Evolutionary conservation across 2,888 invertebrate species (phyloP).

Genomic region (Strigamia transsilvanica): DNA sequence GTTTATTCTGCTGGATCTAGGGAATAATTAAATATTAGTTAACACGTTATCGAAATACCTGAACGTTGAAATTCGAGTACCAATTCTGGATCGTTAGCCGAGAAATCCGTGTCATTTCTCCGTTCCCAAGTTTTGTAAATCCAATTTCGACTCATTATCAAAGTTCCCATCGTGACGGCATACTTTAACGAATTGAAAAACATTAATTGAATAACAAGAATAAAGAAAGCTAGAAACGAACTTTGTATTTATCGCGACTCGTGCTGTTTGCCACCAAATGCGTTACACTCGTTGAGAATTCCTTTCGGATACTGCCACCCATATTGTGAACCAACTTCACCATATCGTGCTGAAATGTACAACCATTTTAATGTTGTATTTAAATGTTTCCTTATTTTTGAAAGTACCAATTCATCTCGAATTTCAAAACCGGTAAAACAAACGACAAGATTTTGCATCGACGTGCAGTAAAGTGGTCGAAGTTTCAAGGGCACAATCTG

Average conservation of each 20-base stretch:
- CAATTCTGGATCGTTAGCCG: conserved; percentile 74
- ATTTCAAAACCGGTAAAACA: conserved; percentile 92
- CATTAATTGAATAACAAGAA: background rate
- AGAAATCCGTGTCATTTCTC: conserved; percentile 71
- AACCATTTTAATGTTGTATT: background rate
- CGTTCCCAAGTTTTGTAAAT: conserved; percentile 86
- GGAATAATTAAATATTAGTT: background rate
- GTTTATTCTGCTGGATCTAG: conserved; percentile 58
- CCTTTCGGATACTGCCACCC: conserved; percentile 94
- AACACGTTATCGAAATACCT: background rate
- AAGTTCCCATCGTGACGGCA: conserved; percentile 87
- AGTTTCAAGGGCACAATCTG: conserved; percentile 76
- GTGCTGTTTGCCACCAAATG: conserved; percentile 91
- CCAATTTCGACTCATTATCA: conserved; percentile 89
- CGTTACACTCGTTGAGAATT: conserved; percentile 86
- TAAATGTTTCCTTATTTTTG: background rate
- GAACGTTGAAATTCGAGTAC: too few relatives aligned
- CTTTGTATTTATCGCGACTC: conserved; percentile 87
- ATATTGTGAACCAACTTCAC: conserved; percentile 92
- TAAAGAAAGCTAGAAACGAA: conserved; percentile 58
- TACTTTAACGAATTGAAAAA: conserved; percentile 65
- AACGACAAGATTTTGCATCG: conserved; percentile 87
- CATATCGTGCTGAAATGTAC: conserved; percentile 75
- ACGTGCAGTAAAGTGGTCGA: conserved; percentile 84
- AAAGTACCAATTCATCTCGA: conserved; percentile 85